Evolutionary conservation across 2,797 vertebrate genomes (phyloP).

Genomic region (Helostoma temminkii): DNA sequence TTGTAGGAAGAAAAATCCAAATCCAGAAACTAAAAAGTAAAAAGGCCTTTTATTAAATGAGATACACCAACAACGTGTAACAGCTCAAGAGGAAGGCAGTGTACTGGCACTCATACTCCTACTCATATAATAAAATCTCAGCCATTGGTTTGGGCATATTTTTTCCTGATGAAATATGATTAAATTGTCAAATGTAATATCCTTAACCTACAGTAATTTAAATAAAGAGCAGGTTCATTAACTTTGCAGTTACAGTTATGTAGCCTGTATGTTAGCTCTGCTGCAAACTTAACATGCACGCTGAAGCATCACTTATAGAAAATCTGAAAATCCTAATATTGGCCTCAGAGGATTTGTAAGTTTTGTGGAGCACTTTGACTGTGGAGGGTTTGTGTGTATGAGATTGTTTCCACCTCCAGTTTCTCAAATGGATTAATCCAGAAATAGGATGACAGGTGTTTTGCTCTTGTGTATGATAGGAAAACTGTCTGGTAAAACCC

Average conservation of each 20-base stretch:
- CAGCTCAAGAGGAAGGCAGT: too few relatives aligned
- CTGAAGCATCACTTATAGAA: not conserved
- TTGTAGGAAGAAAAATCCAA: too few relatives aligned
- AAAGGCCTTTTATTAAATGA: too few relatives aligned
- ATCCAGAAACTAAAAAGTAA: too few relatives aligned
- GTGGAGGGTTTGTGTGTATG: not conserved
- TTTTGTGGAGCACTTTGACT: not conserved
- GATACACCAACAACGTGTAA: too few relatives aligned
- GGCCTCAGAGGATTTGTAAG: too few relatives aligned
- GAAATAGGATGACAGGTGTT: slow-evolving; percentile 48
- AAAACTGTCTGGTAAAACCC: slow-evolving; percentile 10
- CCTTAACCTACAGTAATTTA: not conserved
- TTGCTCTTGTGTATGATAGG: not conserved
- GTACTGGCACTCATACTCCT: too few relatives aligned
- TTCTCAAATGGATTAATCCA: slow-evolving; percentile 29
- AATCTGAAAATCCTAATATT: not conserved
- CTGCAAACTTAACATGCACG: not conserved
- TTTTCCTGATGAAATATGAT: too few relatives aligned
- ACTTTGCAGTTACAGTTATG: not conserved
- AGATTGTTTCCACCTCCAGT: slow-evolving; percentile 3
- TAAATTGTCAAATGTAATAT: too few relatives aligned
- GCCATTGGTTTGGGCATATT: too few relatives aligned
- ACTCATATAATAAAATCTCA: too few relatives aligned
- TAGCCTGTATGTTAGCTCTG: not conserved
- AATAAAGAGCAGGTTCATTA: not conserved